Base-by-base conservation (phyloP, 2,113 vertebrate genomes). In the Propithecus coquereli region DNA sequence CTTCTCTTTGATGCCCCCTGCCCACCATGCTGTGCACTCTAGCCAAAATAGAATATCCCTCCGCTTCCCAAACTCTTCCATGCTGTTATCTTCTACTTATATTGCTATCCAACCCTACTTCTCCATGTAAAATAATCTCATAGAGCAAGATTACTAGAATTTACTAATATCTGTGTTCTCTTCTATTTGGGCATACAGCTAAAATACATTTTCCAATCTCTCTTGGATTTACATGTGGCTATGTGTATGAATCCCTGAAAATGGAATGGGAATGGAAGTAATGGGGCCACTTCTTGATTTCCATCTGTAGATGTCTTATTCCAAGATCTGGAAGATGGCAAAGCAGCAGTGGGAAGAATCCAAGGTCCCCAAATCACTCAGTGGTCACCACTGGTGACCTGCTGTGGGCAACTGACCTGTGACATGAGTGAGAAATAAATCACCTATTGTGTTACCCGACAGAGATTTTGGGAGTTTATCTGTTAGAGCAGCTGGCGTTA, bases 391-490 rank as follows among this genome's bases (percentile, higher is more conserved):
- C 25, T 70, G 57, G 14, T 84, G 45, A 65, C 14, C 23, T 14
- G 9, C 30, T 43, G 30, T 83, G 73, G 40, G 25, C 27, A 74
- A 10, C 5, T 86, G n/a, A 73, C 17, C n/a, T 80, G 10, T 54
- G 57, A 92, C 32, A 8, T 6, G n/a, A 84, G 8, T 74, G 54
- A 87, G 61, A 77, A 94, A 65, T 43, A 91, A 88, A 79, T 63
- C 6, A 61, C 18, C 59, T 47, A 32, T 0, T 54, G 57, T 34
- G 7, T 86, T 22, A 45, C 54, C 61, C 18, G n/a, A 66, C 18
- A 61, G 73, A 71, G 13, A 54, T 65, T 30, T 79, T 37, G 68
- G 61, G 77, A 82, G 27, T 68, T 32, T 63, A 34, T 43, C 34
- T 57, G 22, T 40, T 61, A 43, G 0, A 82, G 18, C 20, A 88